Base-by-base conservation (phyloP, 2,888 invertebrate species). In the Cenopis cana region DNA sequence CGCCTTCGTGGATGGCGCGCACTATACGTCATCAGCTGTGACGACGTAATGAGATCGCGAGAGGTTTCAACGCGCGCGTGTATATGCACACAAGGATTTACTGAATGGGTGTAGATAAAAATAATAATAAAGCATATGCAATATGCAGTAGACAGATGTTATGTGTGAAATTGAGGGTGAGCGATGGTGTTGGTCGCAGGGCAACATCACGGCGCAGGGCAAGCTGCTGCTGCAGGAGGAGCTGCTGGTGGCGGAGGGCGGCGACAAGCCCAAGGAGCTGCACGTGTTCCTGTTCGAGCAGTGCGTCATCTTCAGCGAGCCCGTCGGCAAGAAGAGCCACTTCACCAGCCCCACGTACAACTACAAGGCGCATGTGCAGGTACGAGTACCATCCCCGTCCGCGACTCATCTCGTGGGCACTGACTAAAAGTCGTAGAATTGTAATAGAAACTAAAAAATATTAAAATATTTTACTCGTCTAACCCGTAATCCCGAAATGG, bases 211-310 rank as follows among this genome's bases (percentile, higher is more conserved):
- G 60, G 97, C 98, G 54, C 99, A 99, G 91, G 99, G 99, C 72
- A 98, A 98, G 90, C 94, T 99, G 74, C 92, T 99, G 74, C 94
- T 98, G 73, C 98, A 98, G 83, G 98, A 98, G 66, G 94, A 96
- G 29, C 93, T 98, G 76, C 87, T 94, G 64, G 97, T 97, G 79
- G 94, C 95, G 0, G 97, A 97, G 80, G 90, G 92, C 75, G 81
- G 84, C 73, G 90, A 90, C 72, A 88, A 86, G 74, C 85, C 83
- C 73, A 89, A 97, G 82, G 99, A 99, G 79, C 94, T 98, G 82
- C 97, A 99, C 89, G 98, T 99, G 75, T 99, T 99, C 94, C 95
- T 99, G 62, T 99, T 99, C 87, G 99, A 99, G 87, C 99, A 99
- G 92, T 98, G 98, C 85, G 97, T 99, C 79, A 98, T 99, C 81